Conservation (phyloP, 1,140 invertebrate genomes). For the Drosophila subobscura region DNA sequence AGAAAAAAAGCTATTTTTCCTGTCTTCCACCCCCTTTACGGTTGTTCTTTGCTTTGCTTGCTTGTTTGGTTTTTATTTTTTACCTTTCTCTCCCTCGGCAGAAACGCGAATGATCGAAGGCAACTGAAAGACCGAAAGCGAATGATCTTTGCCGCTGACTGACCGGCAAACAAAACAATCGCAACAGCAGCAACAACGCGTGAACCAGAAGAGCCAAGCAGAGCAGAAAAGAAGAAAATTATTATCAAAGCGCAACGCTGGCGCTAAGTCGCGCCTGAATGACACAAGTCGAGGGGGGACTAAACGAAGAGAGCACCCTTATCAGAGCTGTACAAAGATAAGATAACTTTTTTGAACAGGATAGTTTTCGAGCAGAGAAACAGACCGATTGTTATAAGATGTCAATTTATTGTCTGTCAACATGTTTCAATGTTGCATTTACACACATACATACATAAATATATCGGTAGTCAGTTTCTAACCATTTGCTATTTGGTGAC, state of each 20-base stretch:
- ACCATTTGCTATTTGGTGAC: no score
- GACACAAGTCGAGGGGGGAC: constrained; percentile 36
- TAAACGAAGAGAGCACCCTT: constrained; percentile 11
- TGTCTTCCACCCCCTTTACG: constrained; percentile 12
- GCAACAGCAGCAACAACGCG: constrained; percentile 32
- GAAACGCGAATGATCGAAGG: constrained; percentile 64
- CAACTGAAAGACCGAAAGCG: constrained; percentile 59
- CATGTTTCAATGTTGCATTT: no score
- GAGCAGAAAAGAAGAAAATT: constrained; percentile 8
- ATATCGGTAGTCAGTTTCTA: not conserved
- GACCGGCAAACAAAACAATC: constrained; percentile 44
- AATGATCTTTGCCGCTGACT: constrained; percentile 41
- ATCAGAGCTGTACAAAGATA: constrained; percentile 41
- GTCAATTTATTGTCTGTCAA: no score
- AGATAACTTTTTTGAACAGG: constrained; percentile 43
- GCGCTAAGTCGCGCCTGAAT: constrained; percentile 46
- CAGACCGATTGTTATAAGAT: constrained; percentile 16
- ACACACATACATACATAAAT: not conserved
- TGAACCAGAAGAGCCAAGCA: constrained; percentile 6
- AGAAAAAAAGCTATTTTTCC: constrained; percentile 15
- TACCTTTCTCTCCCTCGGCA: constrained; percentile 43
- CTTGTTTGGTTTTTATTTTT: constrained; percentile 12
- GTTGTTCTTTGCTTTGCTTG: constrained; percentile 15
- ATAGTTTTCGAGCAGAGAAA: constrained; percentile 14
- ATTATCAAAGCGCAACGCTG: constrained; percentile 20